Conservation (phyloP, 2,113 vertebrate genomes). For the Peromyscus californicus region DNA sequence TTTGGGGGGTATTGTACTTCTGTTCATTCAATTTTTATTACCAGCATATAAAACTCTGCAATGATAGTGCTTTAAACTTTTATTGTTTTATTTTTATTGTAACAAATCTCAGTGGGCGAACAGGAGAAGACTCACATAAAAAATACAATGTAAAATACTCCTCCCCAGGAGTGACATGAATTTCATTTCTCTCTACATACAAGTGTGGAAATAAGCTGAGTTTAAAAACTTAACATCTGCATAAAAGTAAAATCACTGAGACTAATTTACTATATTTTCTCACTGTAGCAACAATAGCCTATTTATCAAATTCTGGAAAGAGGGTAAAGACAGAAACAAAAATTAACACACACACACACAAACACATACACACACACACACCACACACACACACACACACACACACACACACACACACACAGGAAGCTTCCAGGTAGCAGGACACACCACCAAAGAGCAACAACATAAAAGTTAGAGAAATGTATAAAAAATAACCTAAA, state of each 20-base stretch:
- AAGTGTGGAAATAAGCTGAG: not conserved
- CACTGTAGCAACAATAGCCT: not conserved
- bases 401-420: not conserved
- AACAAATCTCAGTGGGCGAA: not conserved
- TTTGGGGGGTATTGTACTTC: not conserved
- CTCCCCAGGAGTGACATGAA: not conserved
- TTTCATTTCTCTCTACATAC: not conserved
- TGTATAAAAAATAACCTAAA: not conserved
- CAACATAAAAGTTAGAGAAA: conserved; percentile 20
- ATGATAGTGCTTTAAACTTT: not conserved
- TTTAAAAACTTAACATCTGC: not conserved
- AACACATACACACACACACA: no score
- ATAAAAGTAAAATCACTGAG: not conserved
- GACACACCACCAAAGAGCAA: not conserved
- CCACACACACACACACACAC: no score
- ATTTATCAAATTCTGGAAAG: conserved; percentile 23
- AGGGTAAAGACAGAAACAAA: not conserved
- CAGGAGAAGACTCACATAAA: not conserved
- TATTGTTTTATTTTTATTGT: conserved; percentile 27
- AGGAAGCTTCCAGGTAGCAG: conserved; percentile 45
- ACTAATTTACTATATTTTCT: not conserved
- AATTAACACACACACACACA: not conserved
- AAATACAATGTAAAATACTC: not conserved
- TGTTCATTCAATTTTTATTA: conserved; percentile 50
- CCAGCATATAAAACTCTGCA: conserved; percentile 2